Base-by-base conservation (phyloP, 1,140 invertebrate species). In the Tetraneura akinire region DNA sequence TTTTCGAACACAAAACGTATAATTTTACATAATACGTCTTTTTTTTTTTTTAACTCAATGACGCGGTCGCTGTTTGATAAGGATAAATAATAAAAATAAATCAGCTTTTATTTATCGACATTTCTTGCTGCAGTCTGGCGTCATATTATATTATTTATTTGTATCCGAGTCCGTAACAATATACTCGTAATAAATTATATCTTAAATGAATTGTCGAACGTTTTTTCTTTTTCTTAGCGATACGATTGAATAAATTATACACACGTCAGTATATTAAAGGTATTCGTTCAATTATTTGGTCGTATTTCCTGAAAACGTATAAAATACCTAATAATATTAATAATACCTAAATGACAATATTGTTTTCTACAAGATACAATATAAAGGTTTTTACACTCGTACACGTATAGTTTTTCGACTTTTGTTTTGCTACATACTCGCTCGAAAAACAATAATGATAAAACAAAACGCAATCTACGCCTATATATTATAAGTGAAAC, bases 41-140 rank as follows among this genome's bases (percentile, higher is more conserved):
- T n/a, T n/a, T n/a, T n/a, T n/a, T n/a, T 47, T 47, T 47, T 1
- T 13, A 47, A 47, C 29, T n/a, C 10, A 37, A n/a, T n/a, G n/a
- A n/a, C n/a, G n/a, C 14, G 16, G 9, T 14, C 45, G 45, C 10
- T 47, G 45, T 47, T 47, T 23, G 8, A 18, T 62, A 32, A 8
- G 29, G 18, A 62, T 26, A 60, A 60, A 68, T 8, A 47, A 62
- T 26, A 60, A 60, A 68, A 47, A 47, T 1, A 47, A 68, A 68
- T 21, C 26, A 13, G 13, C 5, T 23, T 23, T 45, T 45, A n/a
- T 21, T 68, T 26, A 47, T 68, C 66, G 21, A 16, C 0, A 16
- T 47, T 26, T 47, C 42, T 8, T 5, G 13, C 18, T n/a, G n/a
- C n/a, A n/a, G n/a, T n/a, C n/a, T n/a, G n/a, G n/a, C n/a, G n/a